Conservation (phyloP, 2,797 vertebrate species). For the Rhynchonycteris naso region DNA sequence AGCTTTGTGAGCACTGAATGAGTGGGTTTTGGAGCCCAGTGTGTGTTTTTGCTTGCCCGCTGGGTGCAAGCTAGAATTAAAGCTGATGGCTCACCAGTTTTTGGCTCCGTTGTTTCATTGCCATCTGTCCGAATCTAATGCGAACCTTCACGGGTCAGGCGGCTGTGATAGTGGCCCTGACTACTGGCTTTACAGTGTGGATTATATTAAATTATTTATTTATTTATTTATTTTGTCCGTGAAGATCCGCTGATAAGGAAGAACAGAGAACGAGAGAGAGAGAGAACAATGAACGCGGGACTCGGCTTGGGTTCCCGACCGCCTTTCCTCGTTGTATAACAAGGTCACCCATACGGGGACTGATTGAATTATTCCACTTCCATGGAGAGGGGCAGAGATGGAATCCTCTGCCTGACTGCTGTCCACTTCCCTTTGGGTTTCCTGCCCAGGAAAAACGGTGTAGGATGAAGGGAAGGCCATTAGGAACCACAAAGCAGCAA, state of each 20-base stretch:
- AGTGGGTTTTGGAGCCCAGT: no score
- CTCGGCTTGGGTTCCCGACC: not conserved
- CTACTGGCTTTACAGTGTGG: no score
- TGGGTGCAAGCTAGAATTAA: no score
- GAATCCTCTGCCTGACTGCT: constrained; percentile 53
- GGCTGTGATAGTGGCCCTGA: no score
- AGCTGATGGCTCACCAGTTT: no score
- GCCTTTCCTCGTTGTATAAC: not conserved
- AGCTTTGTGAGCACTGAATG: no score
- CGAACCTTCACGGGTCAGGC: no score
- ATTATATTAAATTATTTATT: no score
- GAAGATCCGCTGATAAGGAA: not conserved
- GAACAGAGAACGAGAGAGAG: not conserved
- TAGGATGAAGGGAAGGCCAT: constrained; percentile 54
- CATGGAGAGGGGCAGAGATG: not conserved
- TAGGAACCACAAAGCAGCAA: constrained; percentile 62
- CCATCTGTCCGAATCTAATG: no score
- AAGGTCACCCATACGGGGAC: not conserved
- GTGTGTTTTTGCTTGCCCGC: no score
- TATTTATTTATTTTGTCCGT: no score
- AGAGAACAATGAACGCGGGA: not conserved
- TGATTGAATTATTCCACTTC: constrained; percentile 64
- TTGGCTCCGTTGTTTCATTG: no score
- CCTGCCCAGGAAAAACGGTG: constrained; percentile 61
- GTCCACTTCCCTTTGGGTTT: constrained; percentile 63